phyloP scores from a whole-genome alignment of 2,888 invertebrate genomes.

The Eurytoma californica region DNA sequence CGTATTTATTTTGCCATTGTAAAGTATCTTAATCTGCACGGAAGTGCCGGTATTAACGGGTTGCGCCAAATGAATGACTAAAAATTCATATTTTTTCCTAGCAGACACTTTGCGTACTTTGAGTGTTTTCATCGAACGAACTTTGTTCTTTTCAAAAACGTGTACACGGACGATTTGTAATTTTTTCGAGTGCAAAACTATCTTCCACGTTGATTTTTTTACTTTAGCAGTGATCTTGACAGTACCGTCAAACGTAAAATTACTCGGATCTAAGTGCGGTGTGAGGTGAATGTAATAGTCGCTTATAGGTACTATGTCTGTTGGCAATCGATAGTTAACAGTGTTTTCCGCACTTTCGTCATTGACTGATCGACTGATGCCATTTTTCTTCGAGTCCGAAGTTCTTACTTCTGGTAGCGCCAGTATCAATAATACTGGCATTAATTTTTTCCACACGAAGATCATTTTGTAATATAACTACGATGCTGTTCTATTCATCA shows the following conservation, averaged over 20 bases:
- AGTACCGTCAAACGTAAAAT: conserved; percentile 37
- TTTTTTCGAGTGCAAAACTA: conserved; percentile 8
- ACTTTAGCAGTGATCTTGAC: conserved; percentile 12
- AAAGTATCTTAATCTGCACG: conserved; percentile 21
- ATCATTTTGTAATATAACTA: no score
- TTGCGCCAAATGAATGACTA: conserved; percentile 7
- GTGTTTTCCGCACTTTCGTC: conserved; percentile 12
- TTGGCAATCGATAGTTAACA: conserved; percentile 25
- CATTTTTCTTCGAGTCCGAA: no score
- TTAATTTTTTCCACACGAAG: no score
- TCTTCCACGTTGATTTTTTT: neutral
- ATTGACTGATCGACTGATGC: neutral
- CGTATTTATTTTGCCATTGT: conserved; percentile 11
- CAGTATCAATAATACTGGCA: no score
- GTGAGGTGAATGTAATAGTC: conserved; percentile 20
- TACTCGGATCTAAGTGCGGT: conserved; percentile 10
- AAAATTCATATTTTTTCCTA: conserved; percentile 32
- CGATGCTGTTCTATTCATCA: no score
- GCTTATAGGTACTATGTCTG: neutral
- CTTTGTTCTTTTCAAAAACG: neutral
- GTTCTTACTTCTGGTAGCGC: no score
- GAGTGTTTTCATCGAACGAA: neutral
- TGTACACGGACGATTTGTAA: neutral
- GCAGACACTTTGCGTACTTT: neutral
- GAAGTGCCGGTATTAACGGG: neutral